These are phyloP conservation scores for Cetoscarus ocellatus DNA, from an alignment of 2,797 vertebrate species.

Conservation along the genomic window DNA sequence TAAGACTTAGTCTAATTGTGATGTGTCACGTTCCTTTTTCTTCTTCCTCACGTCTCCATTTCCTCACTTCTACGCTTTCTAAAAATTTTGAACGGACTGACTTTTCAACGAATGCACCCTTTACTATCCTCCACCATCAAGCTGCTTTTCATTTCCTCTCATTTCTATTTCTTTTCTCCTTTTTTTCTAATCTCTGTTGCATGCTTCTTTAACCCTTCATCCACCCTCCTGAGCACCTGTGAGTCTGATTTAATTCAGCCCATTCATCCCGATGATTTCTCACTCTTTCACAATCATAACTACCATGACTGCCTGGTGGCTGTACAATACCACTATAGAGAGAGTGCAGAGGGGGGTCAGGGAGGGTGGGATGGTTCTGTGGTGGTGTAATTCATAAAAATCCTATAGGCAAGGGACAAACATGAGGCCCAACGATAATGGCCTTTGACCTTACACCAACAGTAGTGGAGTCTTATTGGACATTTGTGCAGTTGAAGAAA, in stretches of 20 bases:
- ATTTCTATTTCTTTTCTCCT: slow-evolving; percentile 67
- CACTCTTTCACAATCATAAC: not conserved
- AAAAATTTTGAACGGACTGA: slow-evolving; percentile 62
- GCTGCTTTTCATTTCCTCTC: slow-evolving; percentile 79
- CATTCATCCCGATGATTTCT: not conserved
- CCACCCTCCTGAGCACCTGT: not conserved
- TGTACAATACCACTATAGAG: too few species aligned
- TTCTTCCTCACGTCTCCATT: slow-evolving; percentile 50
- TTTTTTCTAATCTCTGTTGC: slow-evolving; percentile 35
- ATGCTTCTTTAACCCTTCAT: slow-evolving; percentile 49
- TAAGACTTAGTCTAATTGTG: slow-evolving; percentile 22
- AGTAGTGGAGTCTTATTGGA: too few species aligned
- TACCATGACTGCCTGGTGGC: too few species aligned
- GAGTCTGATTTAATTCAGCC: not conserved
- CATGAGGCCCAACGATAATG: too few species aligned
- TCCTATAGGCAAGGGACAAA: too few species aligned
- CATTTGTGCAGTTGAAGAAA: too few species aligned
- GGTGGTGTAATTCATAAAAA: too few species aligned
- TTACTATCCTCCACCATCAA: slow-evolving; percentile 64
- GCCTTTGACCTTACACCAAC: too few species aligned
- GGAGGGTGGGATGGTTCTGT: too few species aligned
- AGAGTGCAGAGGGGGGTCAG: too few species aligned
- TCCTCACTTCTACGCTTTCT: slow-evolving; percentile 23
- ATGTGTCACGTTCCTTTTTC: slow-evolving; percentile 35
- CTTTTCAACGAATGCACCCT: slow-evolving; percentile 54